Base-by-base conservation (phyloP, 2,888 invertebrate genomes). In the Lithosia quadra region DNA sequence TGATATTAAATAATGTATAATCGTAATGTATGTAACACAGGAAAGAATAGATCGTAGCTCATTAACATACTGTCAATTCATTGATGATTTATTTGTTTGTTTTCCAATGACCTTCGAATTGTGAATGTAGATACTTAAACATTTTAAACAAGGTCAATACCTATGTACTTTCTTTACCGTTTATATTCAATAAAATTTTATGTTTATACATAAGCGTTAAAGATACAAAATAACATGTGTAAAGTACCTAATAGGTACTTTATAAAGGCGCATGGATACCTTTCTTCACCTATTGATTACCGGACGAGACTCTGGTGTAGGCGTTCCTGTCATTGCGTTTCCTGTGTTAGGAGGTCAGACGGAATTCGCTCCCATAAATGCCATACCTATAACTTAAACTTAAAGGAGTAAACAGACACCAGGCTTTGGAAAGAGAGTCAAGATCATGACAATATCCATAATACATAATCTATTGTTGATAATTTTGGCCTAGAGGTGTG, bases 31-130 rank as follows among this genome's bases (percentile, higher is more conserved):
- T 56, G 68, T 57, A 70, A 68, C 67, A 71, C 67, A 70, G 61
- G 15, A 53, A 60, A 71, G 11, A 75, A 75, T 57, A 72, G 24
- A 62, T 72, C 43, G 57, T 70, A 56, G 65, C 61, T 75, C 68
- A 70, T 69, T 65, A 63, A 28, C 24, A 43, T 18, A 55, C 22
- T 11, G 57, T 60, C 2, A 13, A 15, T 24, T 21, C 22, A 56
- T 56, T 22, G 55, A 24, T 56, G 24, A 22, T 56, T 49, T 49
- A 49, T 49, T 49, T 49, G 49, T 49, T 49, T 49, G n/a, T 49
- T 49, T 49, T 49, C 49, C 49, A 49, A 18, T 49, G 49, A 49
- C 18, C 49, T 49, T 49, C 49, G 49, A 49, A 49, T 49, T 49
- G 18, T 49, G 49, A 49, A 49, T n/a, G 49, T 49, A 49, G 9